phyloP scores from a whole-genome alignment of 2,113 vertebrate species.

The Centropus unirufus region DNA sequence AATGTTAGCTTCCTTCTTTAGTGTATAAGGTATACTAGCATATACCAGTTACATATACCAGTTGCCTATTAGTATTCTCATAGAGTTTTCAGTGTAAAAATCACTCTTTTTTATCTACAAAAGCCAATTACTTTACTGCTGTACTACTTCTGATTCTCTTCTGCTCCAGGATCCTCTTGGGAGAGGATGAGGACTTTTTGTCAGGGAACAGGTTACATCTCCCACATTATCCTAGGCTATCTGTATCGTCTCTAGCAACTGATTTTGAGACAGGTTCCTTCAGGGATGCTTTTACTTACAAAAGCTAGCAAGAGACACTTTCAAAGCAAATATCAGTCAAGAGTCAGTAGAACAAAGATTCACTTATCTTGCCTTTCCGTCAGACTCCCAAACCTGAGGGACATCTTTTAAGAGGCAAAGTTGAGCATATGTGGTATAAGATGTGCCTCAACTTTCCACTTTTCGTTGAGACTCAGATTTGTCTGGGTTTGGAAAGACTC shows the following conservation, averaged over 20 bases:
- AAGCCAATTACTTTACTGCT: background rate
- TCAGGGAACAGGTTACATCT: background rate
- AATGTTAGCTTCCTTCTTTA: background rate
- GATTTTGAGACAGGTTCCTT: background rate
- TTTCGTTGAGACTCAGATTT: background rate
- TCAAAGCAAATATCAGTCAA: background rate
- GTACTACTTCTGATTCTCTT: background rate
- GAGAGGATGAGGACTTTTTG: background rate
- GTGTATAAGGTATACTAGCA: background rate
- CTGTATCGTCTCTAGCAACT: background rate
- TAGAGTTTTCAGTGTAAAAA: background rate
- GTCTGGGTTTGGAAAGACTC: background rate
- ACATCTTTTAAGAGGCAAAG: background rate
- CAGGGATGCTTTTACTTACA: background rate
- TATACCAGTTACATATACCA: fast-evolving
- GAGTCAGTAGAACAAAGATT: background rate
- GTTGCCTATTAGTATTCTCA: background rate
- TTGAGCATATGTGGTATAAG: background rate
- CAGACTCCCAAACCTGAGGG: background rate
- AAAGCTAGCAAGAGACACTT: background rate
- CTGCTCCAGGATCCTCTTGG: background rate
- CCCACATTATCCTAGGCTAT: background rate
- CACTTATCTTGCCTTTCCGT: background rate
- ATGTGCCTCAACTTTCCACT: background rate
- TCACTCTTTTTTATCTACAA: background rate